phyloP scores from a whole-genome alignment of 2,888 invertebrate genomes.

The Odontothrips loti region DNA sequence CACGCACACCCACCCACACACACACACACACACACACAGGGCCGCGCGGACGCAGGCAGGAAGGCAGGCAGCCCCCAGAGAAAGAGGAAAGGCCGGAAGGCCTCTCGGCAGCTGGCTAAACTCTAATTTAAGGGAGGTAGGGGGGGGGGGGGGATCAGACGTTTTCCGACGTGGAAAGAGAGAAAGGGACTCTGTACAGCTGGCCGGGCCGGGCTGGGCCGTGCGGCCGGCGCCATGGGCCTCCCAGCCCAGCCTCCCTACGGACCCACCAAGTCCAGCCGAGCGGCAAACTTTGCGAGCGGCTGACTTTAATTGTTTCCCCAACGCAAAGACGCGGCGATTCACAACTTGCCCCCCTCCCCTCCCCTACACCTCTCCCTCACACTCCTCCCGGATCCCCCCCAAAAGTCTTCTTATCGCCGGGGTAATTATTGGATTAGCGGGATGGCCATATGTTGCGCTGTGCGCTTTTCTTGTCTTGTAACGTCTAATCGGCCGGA shows the following conservation, averaged over 20 bases:
- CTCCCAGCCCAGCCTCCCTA: background rate
- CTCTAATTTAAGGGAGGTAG: background rate
- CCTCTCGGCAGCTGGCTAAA: background rate
- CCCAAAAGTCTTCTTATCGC: constrained; percentile 1
- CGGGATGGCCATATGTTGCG: constrained; percentile 21
- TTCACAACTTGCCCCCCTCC: constrained; percentile 11
- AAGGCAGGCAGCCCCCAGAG: constrained; percentile 11
- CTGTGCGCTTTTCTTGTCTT: constrained; percentile 1
- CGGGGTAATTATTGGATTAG: constrained; percentile 24
- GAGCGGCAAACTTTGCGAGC: constrained; percentile 24
- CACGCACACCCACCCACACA: background rate
- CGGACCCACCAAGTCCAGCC: constrained; percentile 8
- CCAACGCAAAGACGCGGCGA: constrained; percentile 21
- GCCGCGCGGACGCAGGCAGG: too few species aligned
- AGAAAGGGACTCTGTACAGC: background rate
- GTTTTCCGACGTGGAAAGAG: too few species aligned
- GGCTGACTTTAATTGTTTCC: constrained; percentile 26
- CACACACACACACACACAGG: background rate
- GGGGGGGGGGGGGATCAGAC: too few species aligned
- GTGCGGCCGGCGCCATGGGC: background rate
- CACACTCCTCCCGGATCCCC: background rate
- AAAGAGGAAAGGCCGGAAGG: background rate
- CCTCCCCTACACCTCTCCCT: background rate
- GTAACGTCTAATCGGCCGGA: background rate
- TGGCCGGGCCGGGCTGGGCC: background rate